These are phyloP conservation scores for Lasioglossum zephyrum DNA, from an alignment of 2,888 invertebrate species.

Conservation along the genomic window DNA sequence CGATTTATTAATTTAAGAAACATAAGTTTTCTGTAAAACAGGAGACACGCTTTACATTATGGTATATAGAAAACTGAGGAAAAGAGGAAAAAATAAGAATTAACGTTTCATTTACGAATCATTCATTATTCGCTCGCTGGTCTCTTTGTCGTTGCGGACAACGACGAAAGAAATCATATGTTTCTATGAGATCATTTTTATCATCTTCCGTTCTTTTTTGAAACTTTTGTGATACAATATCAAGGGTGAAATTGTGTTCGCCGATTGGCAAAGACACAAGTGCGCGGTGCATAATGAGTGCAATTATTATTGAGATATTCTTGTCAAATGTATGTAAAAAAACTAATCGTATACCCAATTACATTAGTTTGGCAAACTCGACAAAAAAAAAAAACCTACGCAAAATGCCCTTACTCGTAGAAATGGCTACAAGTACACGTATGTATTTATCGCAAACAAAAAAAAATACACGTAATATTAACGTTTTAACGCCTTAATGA, in stretches of 20 bases:
- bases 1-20: slow-evolving; percentile 55
- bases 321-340: slow-evolving; percentile 70
- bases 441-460: slow-evolving; percentile 58
- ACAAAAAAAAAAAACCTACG: slow-evolving; percentile 13
- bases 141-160: slow-evolving; percentile 38
- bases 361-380: slow-evolving; percentile 52
- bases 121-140: slow-evolving; percentile 28
- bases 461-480: slow-evolving; percentile 61
- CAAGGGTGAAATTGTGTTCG: slow-evolving; percentile 61
- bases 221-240: slow-evolving; percentile 72
- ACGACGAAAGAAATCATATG: slow-evolving; percentile 45
- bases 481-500: slow-evolving; percentile 50
- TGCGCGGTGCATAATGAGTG: slow-evolving; percentile 66
- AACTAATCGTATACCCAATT: slow-evolving; percentile 59
- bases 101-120: slow-evolving; percentile 42
- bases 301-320: slow-evolving; percentile 68
- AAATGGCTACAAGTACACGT: slow-evolving; percentile 55
- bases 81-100: slow-evolving; percentile 12
- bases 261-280: slow-evolving; percentile 52
- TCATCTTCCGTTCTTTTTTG: slow-evolving; percentile 52
- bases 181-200: slow-evolving; percentile 46
- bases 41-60: slow-evolving; percentile 23
- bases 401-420: slow-evolving; percentile 43
- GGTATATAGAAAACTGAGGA: neutral
- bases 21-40: slow-evolving; percentile 43